These are phyloP conservation scores for Melanotaenia pygmaea DNA, from an alignment of 2,797 vertebrate species.

Conservation along the genomic window DNA sequence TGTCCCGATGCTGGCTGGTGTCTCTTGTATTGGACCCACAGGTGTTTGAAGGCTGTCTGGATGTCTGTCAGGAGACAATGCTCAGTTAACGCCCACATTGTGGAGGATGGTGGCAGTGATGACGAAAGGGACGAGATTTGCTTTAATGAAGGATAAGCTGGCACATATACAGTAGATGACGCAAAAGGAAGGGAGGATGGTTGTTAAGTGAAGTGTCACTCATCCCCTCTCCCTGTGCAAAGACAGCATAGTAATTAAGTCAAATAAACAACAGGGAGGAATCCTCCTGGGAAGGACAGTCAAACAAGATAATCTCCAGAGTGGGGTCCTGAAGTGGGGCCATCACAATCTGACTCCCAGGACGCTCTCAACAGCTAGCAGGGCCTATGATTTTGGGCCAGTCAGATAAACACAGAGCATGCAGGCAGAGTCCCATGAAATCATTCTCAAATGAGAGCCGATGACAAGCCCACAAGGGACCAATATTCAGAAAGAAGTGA, in stretches of 20 bases:
- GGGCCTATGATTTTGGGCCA: slow-evolving; percentile 46
- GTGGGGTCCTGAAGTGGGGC: slow-evolving; percentile 9
- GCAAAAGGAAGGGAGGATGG: slow-evolving; percentile 66
- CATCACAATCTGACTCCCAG: slow-evolving; percentile 2
- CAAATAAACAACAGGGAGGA: slow-evolving; percentile 80
- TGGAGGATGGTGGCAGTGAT: slow-evolving; percentile 28
- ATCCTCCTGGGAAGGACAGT: slow-evolving; percentile 71
- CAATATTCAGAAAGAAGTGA: slow-evolving; percentile 39
- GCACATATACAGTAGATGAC: slow-evolving; percentile 59
- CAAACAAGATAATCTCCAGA: slow-evolving; percentile 34
- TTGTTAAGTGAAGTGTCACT: slow-evolving; percentile 81
- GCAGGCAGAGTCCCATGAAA: slow-evolving; percentile 48
- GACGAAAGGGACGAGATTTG: slow-evolving; percentile 30
- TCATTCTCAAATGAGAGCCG: slow-evolving; percentile 59
- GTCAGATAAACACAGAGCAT: slow-evolving; percentile 46
- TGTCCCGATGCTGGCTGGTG: slow-evolving; percentile 19
- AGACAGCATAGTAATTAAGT: slow-evolving; percentile 79
- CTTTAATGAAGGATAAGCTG: slow-evolving; percentile 74
- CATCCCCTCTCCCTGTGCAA: slow-evolving; percentile 59
- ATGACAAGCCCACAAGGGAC: slow-evolving; percentile 57
- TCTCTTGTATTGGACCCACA: slow-evolving; percentile 64
- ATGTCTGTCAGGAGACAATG: slow-evolving; percentile 71
- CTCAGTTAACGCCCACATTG: slow-evolving; percentile 59
- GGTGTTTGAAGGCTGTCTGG: slow-evolving; percentile 80
- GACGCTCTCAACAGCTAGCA: slow-evolving; percentile 37